Evolutionary conservation across 2,113 vertebrate species (phyloP).

Genomic region (Pelecanoides urinatrix): DNA sequence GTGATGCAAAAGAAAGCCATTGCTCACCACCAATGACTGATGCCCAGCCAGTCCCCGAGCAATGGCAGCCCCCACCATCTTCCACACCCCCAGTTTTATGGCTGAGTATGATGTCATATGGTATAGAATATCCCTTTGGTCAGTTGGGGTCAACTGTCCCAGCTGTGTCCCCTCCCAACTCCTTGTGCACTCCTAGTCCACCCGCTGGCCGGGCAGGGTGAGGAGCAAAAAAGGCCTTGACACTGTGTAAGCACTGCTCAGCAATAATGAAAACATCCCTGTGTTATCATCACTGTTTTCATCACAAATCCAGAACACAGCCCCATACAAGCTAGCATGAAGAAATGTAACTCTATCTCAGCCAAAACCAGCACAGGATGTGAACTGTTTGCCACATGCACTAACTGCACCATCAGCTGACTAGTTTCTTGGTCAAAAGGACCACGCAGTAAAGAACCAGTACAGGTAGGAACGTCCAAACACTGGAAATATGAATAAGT

Average conservation of each 20-base stretch:
- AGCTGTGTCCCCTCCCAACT: not conserved
- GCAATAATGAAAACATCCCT: not conserved
- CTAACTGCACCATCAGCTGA: not conserved
- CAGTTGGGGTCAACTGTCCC: not conserved
- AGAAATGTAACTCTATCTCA: not conserved
- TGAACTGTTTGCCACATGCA: not conserved
- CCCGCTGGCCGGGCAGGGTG: not conserved
- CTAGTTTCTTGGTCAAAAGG: not conserved
- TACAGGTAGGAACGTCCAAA: not conserved
- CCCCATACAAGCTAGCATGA: not conserved
- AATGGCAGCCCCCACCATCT: not conserved
- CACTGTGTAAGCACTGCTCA: not conserved
- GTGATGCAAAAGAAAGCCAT: not conserved
- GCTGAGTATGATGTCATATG: accelerated
- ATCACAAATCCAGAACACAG: not conserved
- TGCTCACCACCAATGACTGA: not conserved
- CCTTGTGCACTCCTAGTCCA: not conserved
- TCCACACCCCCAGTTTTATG: not conserved
- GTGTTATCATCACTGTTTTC: not conserved
- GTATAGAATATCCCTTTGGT: not conserved
- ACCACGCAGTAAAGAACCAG: accelerated
- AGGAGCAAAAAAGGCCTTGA: not conserved
- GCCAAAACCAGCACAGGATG: not conserved
- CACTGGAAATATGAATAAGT: not conserved
- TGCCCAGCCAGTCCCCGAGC: not conserved